A percentile compares a stretch with the other conserved stretches of the same genome.
Evolutionary conservation across 1,140 invertebrate genomes (phyloP).

Genomic region (Drosophila grimshawi): DNA sequence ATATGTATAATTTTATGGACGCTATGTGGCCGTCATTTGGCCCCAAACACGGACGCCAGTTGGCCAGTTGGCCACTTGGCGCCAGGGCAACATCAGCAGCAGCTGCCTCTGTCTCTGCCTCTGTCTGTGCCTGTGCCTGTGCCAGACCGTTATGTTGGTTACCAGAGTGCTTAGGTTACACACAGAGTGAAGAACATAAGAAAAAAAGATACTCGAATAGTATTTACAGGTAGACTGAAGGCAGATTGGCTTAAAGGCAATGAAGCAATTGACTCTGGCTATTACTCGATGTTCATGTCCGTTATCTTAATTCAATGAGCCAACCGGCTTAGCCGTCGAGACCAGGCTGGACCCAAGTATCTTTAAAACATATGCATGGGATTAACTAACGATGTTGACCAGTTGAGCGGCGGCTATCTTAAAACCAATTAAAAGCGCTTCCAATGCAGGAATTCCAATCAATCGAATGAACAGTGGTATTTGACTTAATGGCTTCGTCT

Average conservation of each 20-base stretch:
- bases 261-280: conserved; percentile 43
- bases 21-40: conserved; percentile 71
- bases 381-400: not conserved
- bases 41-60: conserved; percentile 20
- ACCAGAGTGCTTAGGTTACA: conserved; percentile 43
- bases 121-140: not conserved
- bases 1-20: conserved; percentile 79
- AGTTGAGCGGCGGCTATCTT: not conserved
- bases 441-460: conserved; percentile 21
- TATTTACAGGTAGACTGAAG: conserved; percentile 50
- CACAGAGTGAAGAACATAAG: conserved; percentile 5
- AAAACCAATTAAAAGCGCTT: conserved; percentile 38
- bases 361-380: not conserved
- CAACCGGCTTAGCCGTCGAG: conserved; percentile 24
- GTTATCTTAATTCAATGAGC: conserved; percentile 79
- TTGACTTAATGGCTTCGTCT: conserved; percentile 15
- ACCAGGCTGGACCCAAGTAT: not conserved
- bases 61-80: conserved; percentile 15
- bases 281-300: conserved; percentile 40
- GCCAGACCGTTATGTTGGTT: conserved; percentile 43
- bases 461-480: conserved; percentile 29
- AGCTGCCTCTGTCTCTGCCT: not conserved
- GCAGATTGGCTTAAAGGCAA: conserved; percentile 31
- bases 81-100: conserved; percentile 34
- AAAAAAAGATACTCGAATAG: conserved; percentile 22